These are phyloP conservation scores for Champsocephalus esox DNA, from an alignment of 2,797 vertebrate genomes.

Conservation along the genomic window DNA sequence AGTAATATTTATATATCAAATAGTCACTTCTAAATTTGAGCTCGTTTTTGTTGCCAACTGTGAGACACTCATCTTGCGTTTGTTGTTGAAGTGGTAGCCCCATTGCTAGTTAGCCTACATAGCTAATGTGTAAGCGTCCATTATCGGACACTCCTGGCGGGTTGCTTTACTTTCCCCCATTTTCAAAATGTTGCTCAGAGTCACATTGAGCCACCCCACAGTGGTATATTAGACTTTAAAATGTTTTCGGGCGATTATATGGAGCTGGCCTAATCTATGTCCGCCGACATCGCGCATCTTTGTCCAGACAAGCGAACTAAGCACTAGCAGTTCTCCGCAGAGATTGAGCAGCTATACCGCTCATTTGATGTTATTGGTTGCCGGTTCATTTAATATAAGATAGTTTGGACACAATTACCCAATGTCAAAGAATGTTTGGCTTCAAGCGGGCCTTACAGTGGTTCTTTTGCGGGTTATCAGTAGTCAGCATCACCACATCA, in stretches of 20 bases:
- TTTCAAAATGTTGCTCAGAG: not conserved
- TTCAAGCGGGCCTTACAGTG: too few species aligned
- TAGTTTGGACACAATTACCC: not conserved
- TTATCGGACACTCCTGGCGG: conserved; percentile 54
- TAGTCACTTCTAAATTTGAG: not conserved
- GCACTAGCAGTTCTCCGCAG: not conserved
- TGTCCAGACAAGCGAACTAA: not conserved
- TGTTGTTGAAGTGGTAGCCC: not conserved
- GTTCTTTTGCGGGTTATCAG: not conserved
- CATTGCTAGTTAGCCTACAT: conserved; percentile 17
- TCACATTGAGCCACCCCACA: fast-evolving
- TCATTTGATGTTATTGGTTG: not conserved
- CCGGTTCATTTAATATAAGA: not conserved
- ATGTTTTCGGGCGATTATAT: not conserved
- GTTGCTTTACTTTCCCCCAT: too few species aligned
- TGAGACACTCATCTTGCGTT: not conserved
- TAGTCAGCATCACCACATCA: not conserved
- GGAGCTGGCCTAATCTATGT: not conserved
- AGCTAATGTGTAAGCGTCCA: conserved; percentile 14
- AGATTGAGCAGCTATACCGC: not conserved
- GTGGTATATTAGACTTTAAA: too few species aligned
- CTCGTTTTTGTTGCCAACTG: not conserved
- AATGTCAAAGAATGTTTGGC: not conserved
- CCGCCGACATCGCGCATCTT: not conserved
- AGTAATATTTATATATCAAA: fast-evolving